phyloP scores from a whole-genome alignment of 1,140 invertebrate genomes.

The Elymnias hypermnestra region DNA sequence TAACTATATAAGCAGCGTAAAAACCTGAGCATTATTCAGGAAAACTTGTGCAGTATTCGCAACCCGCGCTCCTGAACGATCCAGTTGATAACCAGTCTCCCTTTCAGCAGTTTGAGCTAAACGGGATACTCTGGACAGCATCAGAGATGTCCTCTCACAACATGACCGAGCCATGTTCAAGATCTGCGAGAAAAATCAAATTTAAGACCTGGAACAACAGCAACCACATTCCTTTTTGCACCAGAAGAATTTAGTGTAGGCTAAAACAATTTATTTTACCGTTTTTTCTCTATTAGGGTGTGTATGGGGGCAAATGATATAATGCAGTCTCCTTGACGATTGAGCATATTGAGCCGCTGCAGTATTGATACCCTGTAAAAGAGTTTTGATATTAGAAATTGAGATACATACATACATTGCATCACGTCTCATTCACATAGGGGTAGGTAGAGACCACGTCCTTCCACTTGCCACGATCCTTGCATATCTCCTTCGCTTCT shows the following conservation, averaged over 20 bases:
- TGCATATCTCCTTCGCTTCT: no score
- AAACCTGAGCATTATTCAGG: constrained; percentile 36
- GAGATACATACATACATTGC: no score
- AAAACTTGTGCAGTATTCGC: constrained; percentile 32
- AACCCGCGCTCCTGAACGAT: constrained; percentile 20
- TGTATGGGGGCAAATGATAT: constrained; percentile 23
- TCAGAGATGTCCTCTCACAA: constrained; percentile 31
- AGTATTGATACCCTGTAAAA: constrained; percentile 20
- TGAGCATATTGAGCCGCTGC: constrained; percentile 23
- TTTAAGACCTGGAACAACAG: background rate
- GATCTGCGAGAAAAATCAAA: constrained; percentile 18
- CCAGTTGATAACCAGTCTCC: constrained; percentile 15
- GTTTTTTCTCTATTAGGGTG: constrained; percentile 23
- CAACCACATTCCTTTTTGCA: no score
- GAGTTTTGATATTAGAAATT: no score
- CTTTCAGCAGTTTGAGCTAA: constrained; percentile 21
- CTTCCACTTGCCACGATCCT: no score
- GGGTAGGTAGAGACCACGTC: no score
- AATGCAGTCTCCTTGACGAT: constrained; percentile 24
- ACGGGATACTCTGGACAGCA: constrained; percentile 35
- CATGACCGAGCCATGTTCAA: constrained; percentile 21
- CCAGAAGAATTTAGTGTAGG: no score
- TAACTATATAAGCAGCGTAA: no score
- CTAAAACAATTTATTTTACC: constrained; percentile 4
- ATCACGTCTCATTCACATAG: no score